Evolutionary conservation across 37 sponge, comb jelly and placozoan species (phyloP).

Genomic region (Mnemiopsis leidyi): DNA sequence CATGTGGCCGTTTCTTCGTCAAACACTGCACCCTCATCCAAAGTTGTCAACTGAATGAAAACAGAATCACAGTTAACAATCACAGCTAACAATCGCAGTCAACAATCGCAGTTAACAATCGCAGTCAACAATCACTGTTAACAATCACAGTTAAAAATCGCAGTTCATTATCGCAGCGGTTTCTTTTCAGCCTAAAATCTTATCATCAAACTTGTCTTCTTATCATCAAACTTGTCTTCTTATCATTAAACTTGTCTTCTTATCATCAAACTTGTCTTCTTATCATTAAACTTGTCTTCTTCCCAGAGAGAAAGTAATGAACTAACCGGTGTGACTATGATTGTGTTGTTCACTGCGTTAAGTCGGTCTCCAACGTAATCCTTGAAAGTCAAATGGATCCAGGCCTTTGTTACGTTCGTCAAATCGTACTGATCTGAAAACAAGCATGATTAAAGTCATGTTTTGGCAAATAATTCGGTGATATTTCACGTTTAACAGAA

Average conservation of each 20-base stretch:
- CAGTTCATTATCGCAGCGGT: no score
- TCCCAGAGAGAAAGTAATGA: no score
- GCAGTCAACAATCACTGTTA: neutral
- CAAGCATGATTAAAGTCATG: neutral
- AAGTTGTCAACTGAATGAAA: neutral
- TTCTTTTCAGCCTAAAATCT: no score
- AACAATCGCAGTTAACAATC: no score
- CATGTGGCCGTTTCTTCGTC: conserved; percentile 32
- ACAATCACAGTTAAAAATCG: no score
- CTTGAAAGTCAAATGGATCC: conserved; percentile 8
- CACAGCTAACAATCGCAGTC: no score
- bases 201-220: no score
- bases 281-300: no score
- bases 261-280: no score
- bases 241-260: no score
- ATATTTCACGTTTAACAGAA: no score
- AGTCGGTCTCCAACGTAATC: neutral
- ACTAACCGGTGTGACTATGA: neutral
- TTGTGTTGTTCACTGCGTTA: neutral
- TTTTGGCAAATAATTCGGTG: neutral
- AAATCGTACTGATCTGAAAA: neutral
- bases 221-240: no score
- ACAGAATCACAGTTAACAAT: neutral
- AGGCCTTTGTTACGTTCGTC: neutral
- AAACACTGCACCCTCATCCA: neutral